Percentiles rank a stretch among this genome's conserved stretches.
These are phyloP conservation scores for Drosophila mauritiana DNA, from an alignment of 1,140 invertebrate genomes.

Conservation along the genomic window DNA sequence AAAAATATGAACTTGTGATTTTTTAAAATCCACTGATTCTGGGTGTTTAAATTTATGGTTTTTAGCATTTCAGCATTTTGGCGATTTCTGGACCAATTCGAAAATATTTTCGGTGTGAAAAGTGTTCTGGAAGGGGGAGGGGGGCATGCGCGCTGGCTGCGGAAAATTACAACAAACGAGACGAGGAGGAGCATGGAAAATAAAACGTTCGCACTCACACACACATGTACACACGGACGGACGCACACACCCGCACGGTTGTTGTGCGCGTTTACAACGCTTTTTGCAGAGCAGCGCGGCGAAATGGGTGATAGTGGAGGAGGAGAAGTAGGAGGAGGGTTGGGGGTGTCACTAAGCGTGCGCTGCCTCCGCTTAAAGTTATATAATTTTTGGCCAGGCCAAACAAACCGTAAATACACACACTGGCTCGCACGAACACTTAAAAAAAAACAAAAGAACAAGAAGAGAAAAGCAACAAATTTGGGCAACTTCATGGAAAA, in stretches of 20 bases:
- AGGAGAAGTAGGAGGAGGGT: background rate
- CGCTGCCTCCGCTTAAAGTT: constrained; percentile 43
- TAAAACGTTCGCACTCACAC: constrained; percentile 24
- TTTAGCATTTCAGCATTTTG: background rate
- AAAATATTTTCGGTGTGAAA: constrained; percentile 21
- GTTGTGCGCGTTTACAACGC: constrained; percentile 20
- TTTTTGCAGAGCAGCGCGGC: constrained; percentile 13
- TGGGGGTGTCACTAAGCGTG: constrained; percentile 56
- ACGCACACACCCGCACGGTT: constrained; percentile 2
- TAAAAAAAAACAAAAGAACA: background rate
- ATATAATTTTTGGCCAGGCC: constrained; percentile 48
- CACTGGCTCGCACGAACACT: background rate
- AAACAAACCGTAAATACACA: constrained; percentile 30
- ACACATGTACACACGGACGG: background rate
- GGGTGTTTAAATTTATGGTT: background rate
- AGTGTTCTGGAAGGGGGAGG: too few species aligned
- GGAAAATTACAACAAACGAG: constrained; percentile 48
- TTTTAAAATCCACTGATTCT: too few species aligned
- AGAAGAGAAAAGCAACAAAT: background rate
- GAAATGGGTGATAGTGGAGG: background rate
- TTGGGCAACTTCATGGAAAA: background rate
- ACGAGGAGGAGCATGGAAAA: constrained; percentile 47
- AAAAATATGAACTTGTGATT: too few species aligned
- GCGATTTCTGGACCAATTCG: background rate
- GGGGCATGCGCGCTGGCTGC: constrained; percentile 47